Conservation (phyloP, 2,113 vertebrate species). For the Gobio gobio region DNA sequence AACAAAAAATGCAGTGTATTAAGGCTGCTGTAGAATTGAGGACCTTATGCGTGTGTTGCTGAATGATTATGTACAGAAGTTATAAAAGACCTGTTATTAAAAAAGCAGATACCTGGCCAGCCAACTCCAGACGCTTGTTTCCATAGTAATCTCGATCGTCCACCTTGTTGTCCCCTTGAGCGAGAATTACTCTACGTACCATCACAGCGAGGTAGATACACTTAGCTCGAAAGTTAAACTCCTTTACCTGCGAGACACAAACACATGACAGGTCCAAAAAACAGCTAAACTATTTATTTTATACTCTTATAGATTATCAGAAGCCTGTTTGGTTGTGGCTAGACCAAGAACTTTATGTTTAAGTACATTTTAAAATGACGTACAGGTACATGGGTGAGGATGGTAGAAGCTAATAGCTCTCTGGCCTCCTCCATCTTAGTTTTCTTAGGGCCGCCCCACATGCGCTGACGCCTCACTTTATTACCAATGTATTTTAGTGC, state of each 20-base stretch:
- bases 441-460: conserved; percentile 99
- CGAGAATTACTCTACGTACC: conserved; percentile 96
- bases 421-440: conserved; percentile 98
- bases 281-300: neutral
- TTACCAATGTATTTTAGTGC: conserved; percentile 95
- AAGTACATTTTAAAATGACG: conserved; percentile 51
- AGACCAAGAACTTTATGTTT: neutral
- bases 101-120: conserved; percentile 85
- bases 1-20: neutral
- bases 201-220: conserved; percentile 98
- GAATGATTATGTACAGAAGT: neutral
- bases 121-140: conserved; percentile 96
- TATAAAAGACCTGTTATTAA: neutral
- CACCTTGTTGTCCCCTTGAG: conserved; percentile 96
- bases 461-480: conserved; percentile 94
- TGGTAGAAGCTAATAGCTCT: conserved; percentile 93
- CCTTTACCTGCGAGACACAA: conserved; percentile 85
- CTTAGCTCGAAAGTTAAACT: conserved; percentile 97
- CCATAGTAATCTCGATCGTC: conserved; percentile 98
- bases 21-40: neutral
- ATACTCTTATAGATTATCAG: neutral
- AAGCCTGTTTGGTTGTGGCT: too few species aligned
- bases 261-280: neutral
- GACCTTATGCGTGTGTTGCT: neutral
- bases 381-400: conserved; percentile 93